Conservation (phyloP, 2,113 vertebrate genomes). For the Phainopepla nitens region DNA sequence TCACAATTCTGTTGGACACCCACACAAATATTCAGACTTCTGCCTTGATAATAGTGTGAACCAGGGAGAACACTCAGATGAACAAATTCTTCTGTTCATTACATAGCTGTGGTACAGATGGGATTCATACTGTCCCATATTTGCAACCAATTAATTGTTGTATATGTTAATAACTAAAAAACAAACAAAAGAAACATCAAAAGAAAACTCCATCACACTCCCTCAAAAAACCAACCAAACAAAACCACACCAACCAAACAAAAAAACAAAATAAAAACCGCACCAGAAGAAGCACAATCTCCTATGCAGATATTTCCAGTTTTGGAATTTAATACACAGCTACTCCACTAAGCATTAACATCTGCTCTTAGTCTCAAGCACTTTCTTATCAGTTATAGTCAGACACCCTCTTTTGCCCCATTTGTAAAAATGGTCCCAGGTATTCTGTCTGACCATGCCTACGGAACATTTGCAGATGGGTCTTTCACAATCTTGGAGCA, state of each 20-base stretch:
- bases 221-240: no score
- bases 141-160: neutral
- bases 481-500: neutral
- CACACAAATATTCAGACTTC: neutral
- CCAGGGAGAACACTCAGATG: neutral
- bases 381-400: conserved; percentile 32
- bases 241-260: neutral
- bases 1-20: neutral
- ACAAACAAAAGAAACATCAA: neutral
- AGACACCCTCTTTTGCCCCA: neutral
- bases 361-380: conserved; percentile 26
- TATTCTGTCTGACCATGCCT: neutral
- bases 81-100: neutral
- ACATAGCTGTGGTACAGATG: neutral
- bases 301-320: neutral
- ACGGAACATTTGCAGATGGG: neutral
- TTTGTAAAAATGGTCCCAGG: neutral
- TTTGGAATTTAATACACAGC: neutral
- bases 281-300: neutral
- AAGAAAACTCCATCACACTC: neutral
- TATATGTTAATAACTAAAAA: neutral
- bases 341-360: neutral
- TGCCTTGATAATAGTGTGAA: neutral
- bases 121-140: neutral
- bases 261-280: neutral